Percentiles rank a stretch among this genome's conserved stretches.
These are phyloP conservation scores for Zaprionus kolodkinae DNA, from an alignment of 1,140 invertebrate genomes.

Conservation along the genomic window DNA sequence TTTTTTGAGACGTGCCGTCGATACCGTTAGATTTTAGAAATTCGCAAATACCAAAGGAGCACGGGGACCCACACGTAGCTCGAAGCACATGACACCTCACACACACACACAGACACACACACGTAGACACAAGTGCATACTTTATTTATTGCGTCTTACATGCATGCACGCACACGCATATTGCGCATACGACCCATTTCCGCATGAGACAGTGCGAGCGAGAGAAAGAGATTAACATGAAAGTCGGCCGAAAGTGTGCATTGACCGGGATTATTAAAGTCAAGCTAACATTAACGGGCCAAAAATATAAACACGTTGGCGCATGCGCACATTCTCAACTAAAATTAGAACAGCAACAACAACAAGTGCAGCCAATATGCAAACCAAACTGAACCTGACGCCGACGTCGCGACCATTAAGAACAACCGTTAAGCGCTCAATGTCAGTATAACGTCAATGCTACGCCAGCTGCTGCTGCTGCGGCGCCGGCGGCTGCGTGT, in stretches of 20 bases:
- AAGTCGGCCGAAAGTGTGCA: slow-evolving; percentile 75
- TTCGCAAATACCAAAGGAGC: slow-evolving; percentile 18
- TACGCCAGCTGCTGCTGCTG: background rate
- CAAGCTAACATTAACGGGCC: slow-evolving; percentile 2
- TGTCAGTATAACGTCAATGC: slow-evolving; percentile 61
- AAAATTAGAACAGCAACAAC: slow-evolving; percentile 54
- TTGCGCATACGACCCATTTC: slow-evolving; percentile 71
- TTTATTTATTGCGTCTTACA: slow-evolving; percentile 59
- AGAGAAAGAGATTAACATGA: slow-evolving; percentile 34
- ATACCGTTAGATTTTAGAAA: slow-evolving; percentile 45
- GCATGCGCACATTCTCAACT: slow-evolving; percentile 23
- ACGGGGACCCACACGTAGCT: slow-evolving; percentile 31
- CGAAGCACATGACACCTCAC: background rate
- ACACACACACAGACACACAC: background rate
- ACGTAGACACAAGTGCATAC: slow-evolving; percentile 20
- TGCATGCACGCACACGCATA: slow-evolving; percentile 27
- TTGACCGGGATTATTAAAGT: slow-evolving; percentile 38
- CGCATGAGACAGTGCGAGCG: slow-evolving; percentile 36
- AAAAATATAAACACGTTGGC: slow-evolving; percentile 35
- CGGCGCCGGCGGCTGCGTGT: background rate
- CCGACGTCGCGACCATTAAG: slow-evolving; percentile 34
- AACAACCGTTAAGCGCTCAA: slow-evolving; percentile 71
- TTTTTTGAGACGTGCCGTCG: slow-evolving; percentile 39
- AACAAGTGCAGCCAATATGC: slow-evolving; percentile 8
- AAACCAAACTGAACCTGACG: slow-evolving; percentile 28